Evolutionary conservation across 1,140 invertebrate species (phyloP).

Genomic region (Heliothis virescens): DNA sequence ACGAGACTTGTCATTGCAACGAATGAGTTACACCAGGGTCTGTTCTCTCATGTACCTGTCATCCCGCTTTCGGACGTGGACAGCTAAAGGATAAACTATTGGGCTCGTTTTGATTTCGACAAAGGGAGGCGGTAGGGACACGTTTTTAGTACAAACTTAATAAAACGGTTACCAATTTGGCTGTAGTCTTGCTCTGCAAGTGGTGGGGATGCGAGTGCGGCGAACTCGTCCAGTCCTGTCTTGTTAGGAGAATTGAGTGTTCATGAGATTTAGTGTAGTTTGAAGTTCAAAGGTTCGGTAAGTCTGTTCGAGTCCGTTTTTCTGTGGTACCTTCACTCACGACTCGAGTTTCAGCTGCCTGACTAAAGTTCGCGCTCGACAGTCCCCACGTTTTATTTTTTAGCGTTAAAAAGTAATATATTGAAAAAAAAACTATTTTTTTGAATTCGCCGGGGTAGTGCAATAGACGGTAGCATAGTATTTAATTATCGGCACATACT

Average conservation of each 20-base stretch:
- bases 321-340: not conserved
- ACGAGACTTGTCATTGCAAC: constrained; percentile 22
- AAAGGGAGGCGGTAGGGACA: constrained; percentile 71
- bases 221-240: not conserved
- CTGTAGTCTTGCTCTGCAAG: constrained; percentile 72
- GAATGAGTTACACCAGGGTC: not conserved
- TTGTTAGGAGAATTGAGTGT: constrained; percentile 15
- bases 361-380: constrained; percentile 26
- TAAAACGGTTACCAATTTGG: constrained; percentile 79
- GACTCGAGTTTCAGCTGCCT: not conserved
- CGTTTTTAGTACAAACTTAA: constrained; percentile 77
- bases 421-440: constrained; percentile 65
- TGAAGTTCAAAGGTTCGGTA: no score
- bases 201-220: constrained; percentile 26
- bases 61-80: constrained; percentile 26
- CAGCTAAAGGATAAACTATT: not conserved
- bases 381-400: constrained; percentile 56
- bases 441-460: constrained; percentile 83
- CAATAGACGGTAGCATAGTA: constrained; percentile 75
- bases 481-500: constrained; percentile 36
- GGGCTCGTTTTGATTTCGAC: constrained; percentile 42
- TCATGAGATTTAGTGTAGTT: constrained; percentile 9
- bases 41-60: not conserved
- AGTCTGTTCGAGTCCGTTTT: no score
- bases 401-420: constrained; percentile 64